Evolutionary conservation across 2,797 vertebrate genomes (phyloP).

Genomic region (Pipistrellus nathusii): DNA sequence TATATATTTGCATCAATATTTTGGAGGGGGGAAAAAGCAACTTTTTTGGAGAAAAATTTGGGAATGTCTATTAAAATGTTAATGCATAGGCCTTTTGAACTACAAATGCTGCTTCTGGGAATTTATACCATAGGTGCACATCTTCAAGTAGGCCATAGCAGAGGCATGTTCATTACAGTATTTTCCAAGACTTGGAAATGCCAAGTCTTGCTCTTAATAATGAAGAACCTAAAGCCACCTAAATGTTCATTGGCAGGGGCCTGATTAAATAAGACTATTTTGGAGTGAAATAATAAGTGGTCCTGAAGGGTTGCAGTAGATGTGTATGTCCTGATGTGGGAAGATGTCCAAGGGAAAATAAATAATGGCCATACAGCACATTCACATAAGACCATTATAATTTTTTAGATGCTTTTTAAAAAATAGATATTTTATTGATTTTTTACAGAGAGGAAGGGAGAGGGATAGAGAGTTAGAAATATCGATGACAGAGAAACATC

Average conservation of each 20-base stretch:
- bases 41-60: background rate
- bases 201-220: background rate
- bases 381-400: constrained; percentile 14
- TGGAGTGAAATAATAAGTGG: background rate
- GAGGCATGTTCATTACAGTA: background rate
- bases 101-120: constrained; percentile 35
- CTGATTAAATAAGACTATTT: background rate
- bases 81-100: constrained; percentile 17
- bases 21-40: background rate
- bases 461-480: no score
- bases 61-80: constrained; percentile 27
- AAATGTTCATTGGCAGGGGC: background rate
- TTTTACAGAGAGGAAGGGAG: no score
- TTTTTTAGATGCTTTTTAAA: background rate
- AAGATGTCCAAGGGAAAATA: constrained; percentile 34
- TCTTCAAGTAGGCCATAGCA: background rate
- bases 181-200: no score
- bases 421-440: no score
- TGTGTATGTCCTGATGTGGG: background rate
- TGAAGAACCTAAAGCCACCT: background rate
- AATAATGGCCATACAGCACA: constrained; percentile 6
- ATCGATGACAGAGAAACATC: no score
- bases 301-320: background rate
- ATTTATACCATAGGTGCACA: background rate
- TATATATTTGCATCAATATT: no score